Conservation (phyloP, 2,797 vertebrate genomes). For the Lemur catta region DNA sequence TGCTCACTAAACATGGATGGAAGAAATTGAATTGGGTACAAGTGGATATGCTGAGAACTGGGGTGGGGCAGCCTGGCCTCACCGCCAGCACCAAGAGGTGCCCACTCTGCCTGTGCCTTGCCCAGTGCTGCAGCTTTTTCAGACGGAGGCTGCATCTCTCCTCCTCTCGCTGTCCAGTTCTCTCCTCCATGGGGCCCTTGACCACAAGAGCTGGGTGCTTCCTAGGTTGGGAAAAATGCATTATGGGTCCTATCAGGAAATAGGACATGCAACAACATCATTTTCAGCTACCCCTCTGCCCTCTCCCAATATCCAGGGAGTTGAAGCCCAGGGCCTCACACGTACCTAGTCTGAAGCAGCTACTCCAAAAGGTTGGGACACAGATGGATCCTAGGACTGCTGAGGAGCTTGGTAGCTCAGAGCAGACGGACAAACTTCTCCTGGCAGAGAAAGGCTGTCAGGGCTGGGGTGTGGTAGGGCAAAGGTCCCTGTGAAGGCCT, state of each 20-base stretch:
- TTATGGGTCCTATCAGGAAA: constrained; percentile 6
- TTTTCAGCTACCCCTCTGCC: not conserved
- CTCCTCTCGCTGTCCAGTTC: not conserved
- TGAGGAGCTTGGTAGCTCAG: constrained; percentile 32
- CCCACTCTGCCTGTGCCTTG: constrained; percentile 51
- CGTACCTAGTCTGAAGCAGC: constrained; percentile 67
- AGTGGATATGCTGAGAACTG: not conserved
- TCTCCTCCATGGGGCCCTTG: constrained; percentile 59
- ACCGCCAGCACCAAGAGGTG: constrained; percentile 71
- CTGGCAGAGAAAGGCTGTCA: constrained; percentile 37
- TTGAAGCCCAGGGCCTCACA: constrained; percentile 10
- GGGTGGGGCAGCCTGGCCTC: constrained; percentile 48
- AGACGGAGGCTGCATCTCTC: constrained; percentile 31
- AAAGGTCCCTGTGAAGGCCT: constrained; percentile 60
- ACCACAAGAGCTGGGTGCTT: not conserved
- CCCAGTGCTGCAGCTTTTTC: constrained; percentile 74
- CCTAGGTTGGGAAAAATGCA: constrained; percentile 30
- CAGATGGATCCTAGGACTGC: not conserved
- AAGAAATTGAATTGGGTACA: not conserved
- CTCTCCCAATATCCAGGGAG: not conserved
- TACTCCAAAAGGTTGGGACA: constrained; percentile 8
- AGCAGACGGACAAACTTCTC: constrained; percentile 13
- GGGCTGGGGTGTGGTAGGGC: constrained; percentile 61
- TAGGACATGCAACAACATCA: not conserved
- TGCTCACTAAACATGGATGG: not conserved